phyloP scores from a whole-genome alignment of 2,113 vertebrate species.

The Gymnobelideus leadbeateri region DNA sequence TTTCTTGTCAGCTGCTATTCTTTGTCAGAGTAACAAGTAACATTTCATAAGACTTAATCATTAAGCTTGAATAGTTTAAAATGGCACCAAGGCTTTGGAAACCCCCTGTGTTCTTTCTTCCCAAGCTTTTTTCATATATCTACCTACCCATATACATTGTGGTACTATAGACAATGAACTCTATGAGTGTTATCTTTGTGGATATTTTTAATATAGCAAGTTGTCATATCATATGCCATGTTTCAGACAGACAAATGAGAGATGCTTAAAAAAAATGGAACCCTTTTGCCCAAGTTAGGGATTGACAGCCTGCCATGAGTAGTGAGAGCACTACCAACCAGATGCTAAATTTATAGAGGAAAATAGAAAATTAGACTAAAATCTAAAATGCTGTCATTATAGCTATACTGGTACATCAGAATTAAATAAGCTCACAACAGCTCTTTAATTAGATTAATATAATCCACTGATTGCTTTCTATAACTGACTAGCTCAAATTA shows the following conservation, averaged over 20 bases:
- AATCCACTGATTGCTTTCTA: rapidly evolving
- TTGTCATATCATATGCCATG: slow-evolving; percentile 11
- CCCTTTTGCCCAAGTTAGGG: background rate
- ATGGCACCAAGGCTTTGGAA: background rate
- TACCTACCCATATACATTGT: background rate
- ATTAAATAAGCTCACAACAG: background rate
- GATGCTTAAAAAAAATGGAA: background rate
- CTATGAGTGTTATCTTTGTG: background rate
- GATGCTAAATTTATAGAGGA: background rate
- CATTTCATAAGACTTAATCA: background rate
- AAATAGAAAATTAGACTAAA: background rate
- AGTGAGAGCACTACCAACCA: background rate
- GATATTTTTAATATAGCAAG: slow-evolving; percentile 20
- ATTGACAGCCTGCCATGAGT: background rate
- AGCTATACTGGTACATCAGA: background rate
- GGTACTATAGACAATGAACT: background rate
- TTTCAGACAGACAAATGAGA: slow-evolving; percentile 22
- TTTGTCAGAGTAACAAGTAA: background rate
- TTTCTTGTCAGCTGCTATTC: slow-evolving; percentile 58
- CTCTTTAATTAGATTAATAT: background rate
- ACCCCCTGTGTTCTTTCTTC: background rate
- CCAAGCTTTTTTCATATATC: background rate
- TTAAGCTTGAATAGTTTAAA: background rate
- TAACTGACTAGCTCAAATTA: background rate
- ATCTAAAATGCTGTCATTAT: background rate